A percentile compares a stretch with the other conserved stretches of the same genome.
phyloP scores from a whole-genome alignment of 2,113 vertebrate species.

The Chunga burmeisteri region DNA sequence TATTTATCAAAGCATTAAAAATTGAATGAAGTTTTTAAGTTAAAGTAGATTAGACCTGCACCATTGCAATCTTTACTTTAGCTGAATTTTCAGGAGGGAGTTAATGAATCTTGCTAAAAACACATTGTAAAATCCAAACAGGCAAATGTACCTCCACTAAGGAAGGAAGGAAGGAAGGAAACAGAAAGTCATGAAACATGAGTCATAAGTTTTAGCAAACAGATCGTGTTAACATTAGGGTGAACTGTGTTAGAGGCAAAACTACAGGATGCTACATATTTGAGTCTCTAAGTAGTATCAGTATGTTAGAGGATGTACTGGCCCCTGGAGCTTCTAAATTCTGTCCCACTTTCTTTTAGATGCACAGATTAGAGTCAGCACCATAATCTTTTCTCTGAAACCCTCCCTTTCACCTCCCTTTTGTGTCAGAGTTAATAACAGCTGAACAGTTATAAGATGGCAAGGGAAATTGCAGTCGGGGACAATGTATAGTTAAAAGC shows the following conservation, averaged over 20 bases:
- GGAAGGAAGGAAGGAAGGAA: slow-evolving; percentile 14
- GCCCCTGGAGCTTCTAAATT: not conserved
- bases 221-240: not conserved
- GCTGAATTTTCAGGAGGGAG: not conserved
- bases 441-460: not conserved
- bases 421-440: not conserved
- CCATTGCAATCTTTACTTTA: not conserved
- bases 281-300: not conserved
- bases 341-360: not conserved
- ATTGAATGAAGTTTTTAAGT: not conserved
- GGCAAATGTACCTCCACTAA: not conserved
- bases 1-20: not conserved
- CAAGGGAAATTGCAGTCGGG: not conserved
- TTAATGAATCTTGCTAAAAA: not conserved
- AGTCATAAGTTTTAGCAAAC: slow-evolving; percentile 14
- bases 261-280: not conserved
- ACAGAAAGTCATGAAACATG: not conserved
- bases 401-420: not conserved
- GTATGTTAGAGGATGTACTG: not conserved
- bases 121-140: not conserved
- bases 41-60: not conserved
- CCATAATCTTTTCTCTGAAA: not conserved
- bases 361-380: not conserved
- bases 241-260: not conserved
- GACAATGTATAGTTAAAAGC: not conserved